Evolutionary conservation across 2,888 invertebrate genomes (phyloP).

Genomic region (Abscondita cerata): DNA sequence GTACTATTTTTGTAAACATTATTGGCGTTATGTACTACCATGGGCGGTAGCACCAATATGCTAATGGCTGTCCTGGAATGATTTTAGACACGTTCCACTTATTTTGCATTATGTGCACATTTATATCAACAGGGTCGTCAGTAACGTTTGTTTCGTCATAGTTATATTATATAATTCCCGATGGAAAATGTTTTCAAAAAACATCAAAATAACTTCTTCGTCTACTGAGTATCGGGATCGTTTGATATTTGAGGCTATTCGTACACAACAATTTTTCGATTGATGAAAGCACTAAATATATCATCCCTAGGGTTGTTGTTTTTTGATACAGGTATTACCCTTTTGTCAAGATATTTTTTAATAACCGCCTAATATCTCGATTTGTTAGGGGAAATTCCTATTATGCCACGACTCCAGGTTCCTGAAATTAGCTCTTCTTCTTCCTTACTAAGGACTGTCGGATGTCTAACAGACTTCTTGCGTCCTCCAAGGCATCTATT

Average conservation of each 20-base stretch:
- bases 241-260: constrained; percentile 25
- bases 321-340: constrained; percentile 14
- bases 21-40: constrained; percentile 48
- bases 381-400: constrained; percentile 24
- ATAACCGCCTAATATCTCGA: constrained; percentile 19
- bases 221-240: constrained; percentile 11
- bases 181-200: constrained; percentile 11
- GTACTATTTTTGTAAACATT: constrained; percentile 28
- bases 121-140: constrained; percentile 50
- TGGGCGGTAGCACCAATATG: constrained; percentile 51
- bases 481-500: not conserved
- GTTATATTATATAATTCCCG: constrained; percentile 37
- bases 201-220: constrained; percentile 1
- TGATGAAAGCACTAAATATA: constrained; percentile 15
- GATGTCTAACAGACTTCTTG: not conserved
- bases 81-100: constrained; percentile 48
- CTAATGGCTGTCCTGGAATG: constrained; percentile 45
- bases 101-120: too few relatives aligned
- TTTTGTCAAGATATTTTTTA: constrained; percentile 23
- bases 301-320: constrained; percentile 17
- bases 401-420: constrained; percentile 18
- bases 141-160: constrained; percentile 53
- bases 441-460: constrained; percentile 15
- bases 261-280: constrained; percentile 10
- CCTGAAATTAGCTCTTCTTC: constrained; percentile 16